phyloP scores from a whole-genome alignment of 2,113 vertebrate genomes.

The Microtus montanus region DNA sequence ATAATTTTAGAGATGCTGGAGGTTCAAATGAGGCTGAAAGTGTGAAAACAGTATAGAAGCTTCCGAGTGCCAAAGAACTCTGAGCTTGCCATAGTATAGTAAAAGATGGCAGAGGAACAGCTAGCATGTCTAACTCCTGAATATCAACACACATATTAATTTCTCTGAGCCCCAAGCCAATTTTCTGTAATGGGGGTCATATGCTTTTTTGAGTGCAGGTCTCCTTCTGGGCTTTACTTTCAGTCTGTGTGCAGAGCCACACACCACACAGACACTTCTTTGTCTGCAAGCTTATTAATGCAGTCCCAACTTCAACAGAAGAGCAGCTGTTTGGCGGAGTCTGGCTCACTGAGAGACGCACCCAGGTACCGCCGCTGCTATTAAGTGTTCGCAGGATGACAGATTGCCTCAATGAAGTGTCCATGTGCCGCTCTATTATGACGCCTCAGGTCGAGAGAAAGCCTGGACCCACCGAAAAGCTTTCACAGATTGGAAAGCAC shows the following conservation, averaged over 20 bases:
- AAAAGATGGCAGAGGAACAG: neutral
- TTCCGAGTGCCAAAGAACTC: neutral
- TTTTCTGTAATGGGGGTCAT: neutral
- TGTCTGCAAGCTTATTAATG: slow-evolving; percentile 72
- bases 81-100: neutral
- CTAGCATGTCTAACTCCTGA: neutral
- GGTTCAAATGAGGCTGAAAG: neutral
- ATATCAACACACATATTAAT: neutral
- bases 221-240: neutral
- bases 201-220: neutral
- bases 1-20: neutral
- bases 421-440: slow-evolving; percentile 73
- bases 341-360: slow-evolving; percentile 50
- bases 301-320: slow-evolving; percentile 35
- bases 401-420: slow-evolving; percentile 73
- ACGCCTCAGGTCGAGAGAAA: slow-evolving; percentile 65
- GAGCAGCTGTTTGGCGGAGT: slow-evolving; percentile 68
- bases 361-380: slow-evolving; percentile 67
- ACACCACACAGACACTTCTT: slow-evolving; percentile 65
- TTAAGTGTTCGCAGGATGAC: slow-evolving; percentile 59
- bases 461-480: slow-evolving; percentile 65
- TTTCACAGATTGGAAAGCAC: slow-evolving; percentile 79
- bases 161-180: neutral
- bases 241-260: neutral
- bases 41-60: neutral